Percentiles rank a stretch among this genome's conserved stretches.
These are phyloP conservation scores for Elgaria multicarinata DNA, from an alignment of 2,113 vertebrate genomes.

Conservation along the genomic window DNA sequence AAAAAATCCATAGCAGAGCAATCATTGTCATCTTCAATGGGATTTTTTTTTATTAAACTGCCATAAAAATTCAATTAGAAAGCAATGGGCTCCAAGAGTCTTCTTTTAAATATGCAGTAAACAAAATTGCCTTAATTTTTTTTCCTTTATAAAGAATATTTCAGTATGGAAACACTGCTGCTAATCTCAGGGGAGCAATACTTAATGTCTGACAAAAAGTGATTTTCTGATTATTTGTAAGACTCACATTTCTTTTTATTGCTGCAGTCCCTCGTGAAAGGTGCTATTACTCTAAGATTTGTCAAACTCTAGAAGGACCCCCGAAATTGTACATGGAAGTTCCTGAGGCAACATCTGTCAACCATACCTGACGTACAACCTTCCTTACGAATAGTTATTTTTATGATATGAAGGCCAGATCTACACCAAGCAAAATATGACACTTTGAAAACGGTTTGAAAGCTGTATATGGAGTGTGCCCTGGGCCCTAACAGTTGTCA, in stretches of 20 bases:
- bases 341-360: not conserved
- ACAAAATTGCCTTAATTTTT: conserved; percentile 34
- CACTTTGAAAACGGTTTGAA: too few species aligned
- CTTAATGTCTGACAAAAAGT: conserved; percentile 47
- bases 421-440: not conserved
- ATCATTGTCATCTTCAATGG: conserved; percentile 60
- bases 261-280: not conserved
- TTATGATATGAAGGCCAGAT: too few species aligned
- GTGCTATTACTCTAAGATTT: not conserved
- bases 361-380: not conserved
- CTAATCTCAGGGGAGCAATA: conserved; percentile 33
- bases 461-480: too few species aligned
- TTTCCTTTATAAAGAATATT: not conserved
- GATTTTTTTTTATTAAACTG: conserved; percentile 63
- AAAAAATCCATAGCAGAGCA: conserved; percentile 57
- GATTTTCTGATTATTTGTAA: conserved; percentile 21
- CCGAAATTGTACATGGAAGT: not conserved
- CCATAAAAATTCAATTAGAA: conserved; percentile 70
- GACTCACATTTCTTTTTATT: not conserved
- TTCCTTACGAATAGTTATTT: not conserved
- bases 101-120: conserved; percentile 68
- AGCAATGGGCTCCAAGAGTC: conserved; percentile 53
- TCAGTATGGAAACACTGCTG: conserved; percentile 27
- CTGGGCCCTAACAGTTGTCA: too few species aligned
- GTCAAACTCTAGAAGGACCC: not conserved